Conservation (phyloP, 2,797 vertebrate species). For the Amblyraja radiata region DNA sequence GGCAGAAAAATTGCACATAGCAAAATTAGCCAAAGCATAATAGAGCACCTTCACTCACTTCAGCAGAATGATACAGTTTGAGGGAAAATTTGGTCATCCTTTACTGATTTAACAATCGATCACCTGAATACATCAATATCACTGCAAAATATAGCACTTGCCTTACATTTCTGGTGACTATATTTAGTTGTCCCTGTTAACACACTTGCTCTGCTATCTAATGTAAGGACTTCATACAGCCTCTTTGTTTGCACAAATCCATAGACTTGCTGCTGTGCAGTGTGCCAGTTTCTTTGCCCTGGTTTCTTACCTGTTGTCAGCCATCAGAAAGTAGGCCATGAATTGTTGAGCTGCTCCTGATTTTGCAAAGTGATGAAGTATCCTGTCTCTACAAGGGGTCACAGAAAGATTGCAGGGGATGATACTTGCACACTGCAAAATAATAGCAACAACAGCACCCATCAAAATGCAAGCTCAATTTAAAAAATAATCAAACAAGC, state of each 20-base stretch:
- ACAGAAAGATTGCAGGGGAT: conserved; percentile 6
- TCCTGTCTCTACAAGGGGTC: background rate
- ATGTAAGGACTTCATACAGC: background rate
- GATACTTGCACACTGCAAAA: background rate
- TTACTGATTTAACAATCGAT: background rate
- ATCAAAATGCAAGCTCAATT: background rate
- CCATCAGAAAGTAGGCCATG: background rate
- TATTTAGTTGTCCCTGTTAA: conserved; percentile 6
- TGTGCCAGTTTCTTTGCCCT: conserved; percentile 16
- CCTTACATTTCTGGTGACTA: conserved; percentile 27
- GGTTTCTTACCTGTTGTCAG: background rate
- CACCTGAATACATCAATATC: background rate
- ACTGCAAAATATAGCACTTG: background rate
- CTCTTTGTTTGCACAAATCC: background rate
- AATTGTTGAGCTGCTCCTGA: background rate
- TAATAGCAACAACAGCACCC: background rate
- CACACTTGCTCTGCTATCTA: background rate
- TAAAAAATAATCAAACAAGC: background rate
- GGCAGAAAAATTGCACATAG: background rate
- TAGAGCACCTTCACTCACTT: background rate
- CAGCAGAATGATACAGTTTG: background rate
- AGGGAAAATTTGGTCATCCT: background rate
- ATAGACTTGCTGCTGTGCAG: background rate
- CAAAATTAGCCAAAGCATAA: background rate
- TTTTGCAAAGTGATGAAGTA: background rate